Base-by-base conservation (phyloP, 2,888 invertebrate genomes). In the Pasiphila rectangulata region DNA sequence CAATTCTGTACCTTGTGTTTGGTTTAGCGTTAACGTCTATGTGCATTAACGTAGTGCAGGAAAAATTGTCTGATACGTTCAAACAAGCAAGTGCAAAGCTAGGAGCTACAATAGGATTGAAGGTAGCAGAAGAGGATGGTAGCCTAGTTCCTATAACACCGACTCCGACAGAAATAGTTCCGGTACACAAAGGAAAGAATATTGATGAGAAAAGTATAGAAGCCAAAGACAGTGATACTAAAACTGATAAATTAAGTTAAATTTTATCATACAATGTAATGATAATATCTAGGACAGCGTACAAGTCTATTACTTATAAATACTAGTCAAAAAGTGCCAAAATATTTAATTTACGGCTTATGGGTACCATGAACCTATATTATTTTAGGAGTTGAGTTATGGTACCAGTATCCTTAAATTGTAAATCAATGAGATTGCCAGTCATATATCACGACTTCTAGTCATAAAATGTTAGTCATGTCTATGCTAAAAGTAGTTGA, bases 31-130 rank as follows among this genome's bases (percentile, higher is more conserved):
- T 99, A 12, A 98, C 98, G 38, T 97, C 98, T 59, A 98, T 98
- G 98, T 96, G 97, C 79, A 96, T 99, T 65, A 98, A 98, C 70
- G 97, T 98, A 9, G 96, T 98, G 0, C 98, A 98, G 89, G 93
- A 94, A 30, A 93, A 93, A 72, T 64, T 93, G 29, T 94, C 94
- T 32, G 93, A 95, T 74, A 95, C 95, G 0, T 96, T 96, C 70
- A 93, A 93, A 60, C 92, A 94, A 57, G 96, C 96, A 0, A 95
- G 95, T 65, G 93, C 93, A 13, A 96, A 96, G 73, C 91, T 96
- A 34, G 94, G 96, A 1, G 94, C 95, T 15, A 95, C 95, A 1
- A 95, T 96, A 55, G 96, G 96, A 2, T 81, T 95, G 32, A 91
- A 92, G 48, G 91, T 95, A 34, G 91, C 92, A 2, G 93, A 92